These are phyloP conservation scores for Anisognathus igniventris DNA, from an alignment of 2,797 vertebrate species.

Conservation along the genomic window DNA sequence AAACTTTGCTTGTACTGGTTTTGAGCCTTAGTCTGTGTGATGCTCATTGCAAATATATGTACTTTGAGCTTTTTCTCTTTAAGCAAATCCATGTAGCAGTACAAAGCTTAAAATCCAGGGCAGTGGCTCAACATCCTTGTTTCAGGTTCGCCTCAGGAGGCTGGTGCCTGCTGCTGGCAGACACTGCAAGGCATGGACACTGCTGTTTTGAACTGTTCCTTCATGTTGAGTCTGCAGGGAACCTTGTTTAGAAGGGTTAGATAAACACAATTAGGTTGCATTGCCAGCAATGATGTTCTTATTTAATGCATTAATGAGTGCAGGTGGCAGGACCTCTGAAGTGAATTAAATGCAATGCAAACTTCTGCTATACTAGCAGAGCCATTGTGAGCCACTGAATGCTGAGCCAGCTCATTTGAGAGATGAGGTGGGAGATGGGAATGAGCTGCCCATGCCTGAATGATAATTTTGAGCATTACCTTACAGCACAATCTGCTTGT, in stretches of 20 bases:
- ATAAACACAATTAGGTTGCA: slow-evolving; percentile 10
- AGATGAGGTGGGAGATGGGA: slow-evolving; percentile 8
- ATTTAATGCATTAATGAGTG: slow-evolving; percentile 32
- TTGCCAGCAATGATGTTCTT: slow-evolving; percentile 7
- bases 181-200: background rate
- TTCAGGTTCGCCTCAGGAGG: background rate
- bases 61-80: background rate
- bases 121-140: background rate
- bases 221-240: background rate
- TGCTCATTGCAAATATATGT: background rate
- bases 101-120: background rate
- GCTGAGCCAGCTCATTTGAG: slow-evolving; percentile 13
- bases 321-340: slow-evolving; percentile 41
- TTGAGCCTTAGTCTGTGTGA: background rate
- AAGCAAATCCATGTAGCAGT: background rate
- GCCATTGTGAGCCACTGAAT: background rate
- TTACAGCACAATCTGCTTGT: background rate
- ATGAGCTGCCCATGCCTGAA: background rate
- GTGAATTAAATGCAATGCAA: background rate
- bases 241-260: background rate
- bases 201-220: background rate
- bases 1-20: background rate
- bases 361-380: background rate
- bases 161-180: background rate
- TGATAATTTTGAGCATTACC: background rate